These are phyloP conservation scores for Tonatia bakeri DNA, from an alignment of 2,113 vertebrate species.

Conservation along the genomic window DNA sequence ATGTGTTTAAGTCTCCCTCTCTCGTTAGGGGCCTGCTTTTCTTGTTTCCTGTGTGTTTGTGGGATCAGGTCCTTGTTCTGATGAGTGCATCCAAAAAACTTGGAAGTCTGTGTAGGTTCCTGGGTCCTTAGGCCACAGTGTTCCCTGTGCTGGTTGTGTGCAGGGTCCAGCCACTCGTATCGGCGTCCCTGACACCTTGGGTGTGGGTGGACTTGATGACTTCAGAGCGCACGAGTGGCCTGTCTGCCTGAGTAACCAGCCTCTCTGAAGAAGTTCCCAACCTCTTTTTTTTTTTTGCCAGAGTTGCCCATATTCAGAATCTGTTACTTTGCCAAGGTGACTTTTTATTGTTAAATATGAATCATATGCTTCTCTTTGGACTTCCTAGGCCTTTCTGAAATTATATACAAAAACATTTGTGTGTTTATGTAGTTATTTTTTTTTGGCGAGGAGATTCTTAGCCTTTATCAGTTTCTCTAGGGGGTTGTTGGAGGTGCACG, in stretches of 20 bases:
- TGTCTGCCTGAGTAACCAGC: not conserved
- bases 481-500: not conserved
- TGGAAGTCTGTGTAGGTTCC: not conserved
- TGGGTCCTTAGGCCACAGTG: not conserved
- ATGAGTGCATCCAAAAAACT: not conserved
- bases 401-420: not conserved
- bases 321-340: not conserved
- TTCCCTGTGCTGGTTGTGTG: not conserved
- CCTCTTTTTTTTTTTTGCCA: not conserved
- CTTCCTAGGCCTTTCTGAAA: not conserved
- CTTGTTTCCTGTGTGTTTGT: not conserved
- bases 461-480: not conserved
- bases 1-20: not conserved
- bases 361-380: not conserved
- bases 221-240: constrained; percentile 48
- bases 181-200: not conserved
- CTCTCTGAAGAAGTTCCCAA: not conserved
- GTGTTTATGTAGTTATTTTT: not conserved
- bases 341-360: not conserved
- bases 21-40: not conserved
- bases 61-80: not conserved
- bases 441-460: not conserved
- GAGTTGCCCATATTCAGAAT: not conserved
- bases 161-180: constrained; percentile 13
- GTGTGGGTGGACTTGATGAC: not conserved